Evolutionary conservation across 2,888 invertebrate species (phyloP).

Genomic region (Leptarthrus brevirostris): DNA sequence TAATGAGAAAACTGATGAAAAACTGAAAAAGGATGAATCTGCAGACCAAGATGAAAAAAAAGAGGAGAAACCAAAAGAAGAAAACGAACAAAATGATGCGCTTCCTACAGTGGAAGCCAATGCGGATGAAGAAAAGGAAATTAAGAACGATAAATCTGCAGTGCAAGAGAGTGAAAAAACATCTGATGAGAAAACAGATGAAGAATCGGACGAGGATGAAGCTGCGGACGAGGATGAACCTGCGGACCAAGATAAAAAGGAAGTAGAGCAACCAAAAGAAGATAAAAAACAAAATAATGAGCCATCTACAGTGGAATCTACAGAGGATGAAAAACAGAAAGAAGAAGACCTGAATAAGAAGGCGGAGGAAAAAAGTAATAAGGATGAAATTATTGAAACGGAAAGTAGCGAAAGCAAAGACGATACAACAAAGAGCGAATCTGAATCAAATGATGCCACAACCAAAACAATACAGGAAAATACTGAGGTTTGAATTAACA

Average conservation of each 20-base stretch:
- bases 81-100: slow-evolving; percentile 4
- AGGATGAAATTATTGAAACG: slow-evolving; percentile 46
- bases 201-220: slow-evolving; percentile 49
- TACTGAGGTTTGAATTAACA: slow-evolving; percentile 53
- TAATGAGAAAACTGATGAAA: too few species aligned
- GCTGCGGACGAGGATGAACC: too few species aligned
- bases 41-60: slow-evolving; percentile 3
- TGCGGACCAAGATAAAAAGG: too few species aligned
- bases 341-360: slow-evolving; percentile 34
- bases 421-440: slow-evolving; percentile 46
- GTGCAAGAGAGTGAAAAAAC: too few species aligned
- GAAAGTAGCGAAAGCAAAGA: slow-evolving; percentile 8
- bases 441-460: slow-evolving; percentile 12
- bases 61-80: slow-evolving; percentile 6
- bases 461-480: slow-evolving; percentile 50
- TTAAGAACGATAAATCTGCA: too few species aligned
- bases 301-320: slow-evolving; percentile 2
- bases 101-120: slow-evolving; percentile 50
- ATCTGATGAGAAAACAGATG: too few species aligned
- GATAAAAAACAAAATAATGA: slow-evolving; percentile 20
- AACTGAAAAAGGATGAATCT: too few species aligned
- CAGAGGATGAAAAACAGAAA: slow-evolving; percentile 41
- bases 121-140: slow-evolving; percentile 52
- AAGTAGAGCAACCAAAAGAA: too few species aligned
- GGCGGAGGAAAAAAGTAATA: slow-evolving; percentile 9